Conservation (phyloP, 1,140 invertebrate genomes). For the Heliothis subflexa region DNA sequence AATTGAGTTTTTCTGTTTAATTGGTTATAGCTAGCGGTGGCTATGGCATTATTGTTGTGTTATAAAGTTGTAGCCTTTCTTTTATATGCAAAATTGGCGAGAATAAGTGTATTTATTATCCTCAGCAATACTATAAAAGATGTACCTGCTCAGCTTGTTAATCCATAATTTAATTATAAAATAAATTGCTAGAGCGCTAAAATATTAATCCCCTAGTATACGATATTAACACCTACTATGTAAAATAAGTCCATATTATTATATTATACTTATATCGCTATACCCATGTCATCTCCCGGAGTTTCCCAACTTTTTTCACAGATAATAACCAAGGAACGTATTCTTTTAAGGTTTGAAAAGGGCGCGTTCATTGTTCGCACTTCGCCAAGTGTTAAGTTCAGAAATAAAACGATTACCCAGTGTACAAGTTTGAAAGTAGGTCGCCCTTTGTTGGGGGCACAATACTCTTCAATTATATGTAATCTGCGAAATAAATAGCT, state of each 20-base stretch:
- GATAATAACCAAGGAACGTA: slow-evolving; percentile 29
- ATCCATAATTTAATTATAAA: too few species aligned
- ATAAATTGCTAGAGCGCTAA: too few species aligned
- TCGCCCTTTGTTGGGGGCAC: background rate
- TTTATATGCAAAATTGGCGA: too few species aligned
- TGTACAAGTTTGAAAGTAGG: slow-evolving; percentile 28
- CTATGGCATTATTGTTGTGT: too few species aligned
- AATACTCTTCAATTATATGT: slow-evolving; percentile 24
- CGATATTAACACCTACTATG: too few species aligned
- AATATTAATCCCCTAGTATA: too few species aligned
- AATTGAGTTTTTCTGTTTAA: background rate
- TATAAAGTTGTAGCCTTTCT: too few species aligned
- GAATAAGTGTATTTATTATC: too few species aligned
- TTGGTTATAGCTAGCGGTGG: background rate
- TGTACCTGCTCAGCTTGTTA: too few species aligned
- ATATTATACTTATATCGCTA: background rate
- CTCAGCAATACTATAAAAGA: too few species aligned
- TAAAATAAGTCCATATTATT: too few species aligned
- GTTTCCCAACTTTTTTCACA: slow-evolving; percentile 37
- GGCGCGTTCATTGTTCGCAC: slow-evolving; percentile 31
- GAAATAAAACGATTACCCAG: slow-evolving; percentile 40
- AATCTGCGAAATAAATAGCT: slow-evolving; percentile 31
- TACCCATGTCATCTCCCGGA: background rate
- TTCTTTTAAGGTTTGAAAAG: slow-evolving; percentile 39
- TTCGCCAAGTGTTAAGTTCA: slow-evolving; percentile 28